phyloP scores from a whole-genome alignment of 2,888 invertebrate species.

The Hemithea aestivaria region DNA sequence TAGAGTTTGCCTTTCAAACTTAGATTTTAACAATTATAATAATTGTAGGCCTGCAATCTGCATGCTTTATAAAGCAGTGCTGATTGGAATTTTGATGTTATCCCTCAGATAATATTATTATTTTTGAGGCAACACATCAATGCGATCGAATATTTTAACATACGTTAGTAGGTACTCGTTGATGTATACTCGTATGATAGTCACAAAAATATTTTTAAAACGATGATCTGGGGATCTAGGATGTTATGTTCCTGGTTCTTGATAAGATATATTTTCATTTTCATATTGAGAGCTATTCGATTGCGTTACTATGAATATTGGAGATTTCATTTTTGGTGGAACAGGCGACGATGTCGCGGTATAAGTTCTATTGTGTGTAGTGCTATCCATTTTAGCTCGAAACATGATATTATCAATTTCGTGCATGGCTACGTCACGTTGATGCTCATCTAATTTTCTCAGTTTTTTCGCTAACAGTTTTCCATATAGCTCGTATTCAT shows the following conservation, averaged over 20 bases:
- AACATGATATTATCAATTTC: conserved; percentile 70
- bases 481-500: conserved; percentile 65
- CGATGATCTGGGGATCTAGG: too few species aligned
- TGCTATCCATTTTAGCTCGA: conserved; percentile 52
- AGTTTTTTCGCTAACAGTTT: conserved; percentile 65
- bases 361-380: conserved; percentile 27
- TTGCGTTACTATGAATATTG: conserved; percentile 52
- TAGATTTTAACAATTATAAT: too few species aligned
- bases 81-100: too few species aligned
- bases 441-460: conserved; percentile 60
- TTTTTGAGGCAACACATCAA: too few species aligned
- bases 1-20: too few species aligned
- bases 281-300: conserved; percentile 46
- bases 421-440: conserved; percentile 67
- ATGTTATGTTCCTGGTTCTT: conserved; percentile 27
- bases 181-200: too few species aligned
- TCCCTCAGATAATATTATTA: too few species aligned
- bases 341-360: conserved; percentile 40
- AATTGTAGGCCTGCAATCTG: too few species aligned
- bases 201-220: too few species aligned
- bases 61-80: too few species aligned
- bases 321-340: conserved; percentile 52
- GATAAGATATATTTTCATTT: conserved; percentile 51
- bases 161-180: too few species aligned
- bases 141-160: too few species aligned